Evolutionary conservation across 2,797 vertebrate genomes (phyloP).

Genomic region (Mus caroli): DNA sequence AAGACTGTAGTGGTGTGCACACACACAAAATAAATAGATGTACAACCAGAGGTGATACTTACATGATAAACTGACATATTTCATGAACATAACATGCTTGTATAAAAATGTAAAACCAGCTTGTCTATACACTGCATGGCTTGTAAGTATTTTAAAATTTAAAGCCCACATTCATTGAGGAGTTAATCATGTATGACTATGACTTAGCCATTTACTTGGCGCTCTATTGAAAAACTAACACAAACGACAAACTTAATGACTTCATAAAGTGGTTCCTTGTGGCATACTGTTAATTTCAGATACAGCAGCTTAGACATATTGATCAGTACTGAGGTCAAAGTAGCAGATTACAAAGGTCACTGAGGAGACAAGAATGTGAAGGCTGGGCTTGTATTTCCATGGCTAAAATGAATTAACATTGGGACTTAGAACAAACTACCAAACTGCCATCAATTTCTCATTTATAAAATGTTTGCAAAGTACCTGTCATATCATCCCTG

Average conservation of each 20-base stretch:
- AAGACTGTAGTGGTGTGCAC: not conserved
- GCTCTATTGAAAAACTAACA: constrained; percentile 41
- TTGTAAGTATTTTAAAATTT: not conserved
- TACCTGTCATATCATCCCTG: not conserved
- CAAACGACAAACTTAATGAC: constrained; percentile 7
- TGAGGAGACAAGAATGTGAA: not conserved
- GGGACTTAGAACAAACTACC: not conserved
- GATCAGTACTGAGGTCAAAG: constrained; percentile 7
- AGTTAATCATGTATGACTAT: not conserved
- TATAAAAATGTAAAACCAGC: not conserved
- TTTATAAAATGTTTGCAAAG: constrained; percentile 52
- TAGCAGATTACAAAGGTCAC: constrained; percentile 1
- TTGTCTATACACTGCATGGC: not conserved
- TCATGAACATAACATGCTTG: not conserved
- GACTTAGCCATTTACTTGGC: not conserved
- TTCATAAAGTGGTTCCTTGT: constrained; percentile 29
- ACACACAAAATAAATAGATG: not conserved
- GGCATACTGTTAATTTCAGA: constrained; percentile 60
- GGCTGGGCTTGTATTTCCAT: not conserved
- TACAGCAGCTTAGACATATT: constrained; percentile 35
- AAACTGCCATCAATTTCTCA: constrained; percentile 5
- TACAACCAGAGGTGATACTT: not conserved
- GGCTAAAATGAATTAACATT: constrained; percentile 8
- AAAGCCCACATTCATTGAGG: not conserved
- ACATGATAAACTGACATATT: not conserved